Evolutionary conservation across 2,888 invertebrate species (phyloP), one percentile per base, ranked within the genome.

Genomic region (Drosophila sordidula): DNA sequence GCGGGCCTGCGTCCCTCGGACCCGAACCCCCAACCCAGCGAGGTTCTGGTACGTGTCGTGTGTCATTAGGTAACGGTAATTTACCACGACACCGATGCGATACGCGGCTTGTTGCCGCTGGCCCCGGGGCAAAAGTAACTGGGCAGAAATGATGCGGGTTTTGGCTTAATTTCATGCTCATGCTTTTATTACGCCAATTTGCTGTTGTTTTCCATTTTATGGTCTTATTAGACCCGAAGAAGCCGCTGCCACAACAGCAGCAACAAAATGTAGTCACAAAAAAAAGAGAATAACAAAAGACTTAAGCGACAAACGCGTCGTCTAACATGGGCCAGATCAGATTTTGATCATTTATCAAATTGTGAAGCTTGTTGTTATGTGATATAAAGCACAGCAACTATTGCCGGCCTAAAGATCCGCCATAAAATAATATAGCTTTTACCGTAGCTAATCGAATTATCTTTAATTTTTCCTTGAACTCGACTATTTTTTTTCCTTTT

Each of bases 51-150:
- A 75, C 77, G 80, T 78, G 72, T 73, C 80, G 80, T 81, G 84
- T 83, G 78, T 84, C 84, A 82, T 77, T 72, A 72, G 69, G 59
- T 79, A 82, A 86, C 73, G 75, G 80, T 80, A 70, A 83, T 80
- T 80, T 75, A 51, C 77, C 77, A 68, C 67, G 58, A 67, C 79
- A 58, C 55, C 61, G 55, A 65, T 41, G 75, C 78, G 78, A 78
- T 72, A 78, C 39, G 74, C 66, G 36, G 50, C 51, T n/a, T 54
- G 42, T 47, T 51, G 32, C 11, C 46, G 45, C 34, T 52, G 11
- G 47, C 51, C 51, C 1, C 14, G 29, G 41, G 32, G 32, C 39
- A 34, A 12, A 5, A 29, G 38, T 46, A 51, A 66, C 67, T 45
- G 62, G 8, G 36, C 58, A 44, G 39, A 59, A 59, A 36, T 25